phyloP scores from a whole-genome alignment of 2,113 vertebrate genomes.

The Loxodonta africana region DNA sequence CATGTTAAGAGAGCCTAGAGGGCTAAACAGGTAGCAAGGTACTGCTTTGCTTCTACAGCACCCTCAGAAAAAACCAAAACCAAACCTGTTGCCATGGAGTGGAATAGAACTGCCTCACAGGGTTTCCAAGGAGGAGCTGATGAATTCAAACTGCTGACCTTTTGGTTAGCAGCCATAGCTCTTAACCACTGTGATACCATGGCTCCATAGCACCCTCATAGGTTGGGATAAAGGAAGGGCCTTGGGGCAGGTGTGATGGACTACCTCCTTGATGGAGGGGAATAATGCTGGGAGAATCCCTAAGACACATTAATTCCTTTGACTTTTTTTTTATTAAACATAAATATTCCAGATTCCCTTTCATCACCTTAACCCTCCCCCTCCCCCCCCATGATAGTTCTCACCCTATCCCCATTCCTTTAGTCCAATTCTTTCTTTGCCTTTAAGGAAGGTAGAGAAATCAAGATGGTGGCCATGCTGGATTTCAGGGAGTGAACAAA shows the following conservation, averaged over 20 bases:
- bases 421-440: not conserved
- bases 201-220: not conserved
- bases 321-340: constrained; percentile 70
- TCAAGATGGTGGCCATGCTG: constrained; percentile 11
- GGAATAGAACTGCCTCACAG: no score
- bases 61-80: not conserved
- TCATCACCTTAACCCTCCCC: not conserved
- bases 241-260: not conserved
- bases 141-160: no score
- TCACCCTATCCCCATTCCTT: constrained; percentile 4
- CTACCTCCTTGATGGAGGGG: not conserved
- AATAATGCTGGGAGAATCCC: constrained; percentile 3
- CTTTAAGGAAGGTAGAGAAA: constrained; percentile 23
- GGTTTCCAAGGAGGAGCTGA: no score
- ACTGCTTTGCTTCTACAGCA: not conserved
- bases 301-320: not conserved
- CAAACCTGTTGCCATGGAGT: no score
- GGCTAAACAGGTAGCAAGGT: not conserved
- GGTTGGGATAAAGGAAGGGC: not conserved
- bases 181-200: no score
- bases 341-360: constrained; percentile 66
- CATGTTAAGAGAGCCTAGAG: not conserved
- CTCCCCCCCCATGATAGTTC: not conserved
- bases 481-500: not conserved
- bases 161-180: no score